A percentile compares a stretch with the other conserved stretches of the same genome.
These are phyloP conservation scores for Chaetogeoica ovagalla DNA, from an alignment of 2,888 invertebrate species.

Conservation along the genomic window DNA sequence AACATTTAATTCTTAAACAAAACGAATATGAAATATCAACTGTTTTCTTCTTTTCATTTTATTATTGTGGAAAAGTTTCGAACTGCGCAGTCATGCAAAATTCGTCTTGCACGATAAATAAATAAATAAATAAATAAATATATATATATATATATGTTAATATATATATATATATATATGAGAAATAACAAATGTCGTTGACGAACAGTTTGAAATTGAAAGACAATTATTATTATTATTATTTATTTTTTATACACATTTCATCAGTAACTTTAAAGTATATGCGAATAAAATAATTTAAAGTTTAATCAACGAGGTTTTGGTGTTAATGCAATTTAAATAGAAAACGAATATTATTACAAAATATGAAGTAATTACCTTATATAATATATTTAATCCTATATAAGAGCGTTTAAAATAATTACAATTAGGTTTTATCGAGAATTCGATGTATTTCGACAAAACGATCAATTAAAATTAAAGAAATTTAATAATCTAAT, in stretches of 20 bases:
- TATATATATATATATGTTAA: too few species aligned
- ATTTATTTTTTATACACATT: neutral
- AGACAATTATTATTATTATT: neutral
- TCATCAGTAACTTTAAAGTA: neutral
- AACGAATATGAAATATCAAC: neutral
- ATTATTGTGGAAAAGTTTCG: neutral
- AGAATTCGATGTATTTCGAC: too few species aligned
- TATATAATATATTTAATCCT: too few species aligned
- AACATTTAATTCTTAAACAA: neutral
- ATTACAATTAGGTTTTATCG: too few species aligned
- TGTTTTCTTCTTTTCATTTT: neutral
- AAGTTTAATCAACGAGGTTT: neutral
- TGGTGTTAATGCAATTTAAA: neutral
- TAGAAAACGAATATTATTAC: neutral
- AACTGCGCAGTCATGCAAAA: neutral
- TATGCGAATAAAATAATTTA: neutral
- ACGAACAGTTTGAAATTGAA: neutral
- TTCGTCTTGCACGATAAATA: too few species aligned
- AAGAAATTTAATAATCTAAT: too few species aligned
- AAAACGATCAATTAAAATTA: too few species aligned
- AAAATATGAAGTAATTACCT: too few species aligned
- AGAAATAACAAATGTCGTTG: neutral
- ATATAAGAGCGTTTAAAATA: too few species aligned
- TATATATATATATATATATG: too few species aligned
- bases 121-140: too few species aligned